A percentile compares a stretch with the other conserved stretches of the same genome.
Evolutionary conservation across 2,797 vertebrate species (phyloP).

Genomic region (Ispidina lecontei): DNA sequence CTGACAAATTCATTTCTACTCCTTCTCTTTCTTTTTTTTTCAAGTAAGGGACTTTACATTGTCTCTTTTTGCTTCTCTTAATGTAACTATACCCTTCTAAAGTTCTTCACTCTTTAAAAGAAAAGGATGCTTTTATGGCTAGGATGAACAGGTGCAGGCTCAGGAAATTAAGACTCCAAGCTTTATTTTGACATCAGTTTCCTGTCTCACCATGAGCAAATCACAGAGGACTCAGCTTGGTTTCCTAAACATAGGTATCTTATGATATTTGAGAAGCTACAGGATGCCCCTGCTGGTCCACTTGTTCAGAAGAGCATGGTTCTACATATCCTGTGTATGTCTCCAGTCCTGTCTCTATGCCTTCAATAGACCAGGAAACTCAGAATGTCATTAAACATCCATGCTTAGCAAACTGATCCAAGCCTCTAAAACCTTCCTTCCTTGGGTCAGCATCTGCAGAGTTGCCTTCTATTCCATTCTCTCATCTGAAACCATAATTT

Average conservation of each 20-base stretch:
- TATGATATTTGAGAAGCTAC: neutral
- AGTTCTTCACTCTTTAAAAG: neutral
- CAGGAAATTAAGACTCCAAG: neutral
- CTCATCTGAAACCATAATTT: neutral
- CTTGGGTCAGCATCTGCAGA: neutral
- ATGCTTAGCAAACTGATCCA: neutral
- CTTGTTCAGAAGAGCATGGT: neutral
- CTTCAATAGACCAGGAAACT: neutral
- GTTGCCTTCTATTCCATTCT: neutral
- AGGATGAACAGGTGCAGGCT: neutral
- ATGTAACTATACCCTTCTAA: neutral
- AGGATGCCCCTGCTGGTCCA: neutral
- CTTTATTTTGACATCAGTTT: slow-evolving; percentile 18
- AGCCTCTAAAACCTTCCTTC: neutral
- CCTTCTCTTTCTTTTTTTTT: neutral
- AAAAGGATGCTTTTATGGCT: neutral
- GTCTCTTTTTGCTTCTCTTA: neutral
- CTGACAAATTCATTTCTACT: neutral
- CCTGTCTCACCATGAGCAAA: neutral
- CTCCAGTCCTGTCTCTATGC: neutral
- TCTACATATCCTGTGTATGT: slow-evolving; percentile 2
- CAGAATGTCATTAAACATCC: neutral
- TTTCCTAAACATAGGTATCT: slow-evolving; percentile 15
- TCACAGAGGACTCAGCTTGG: neutral
- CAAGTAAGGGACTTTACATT: neutral